Conservation (phyloP, 2,113 vertebrate genomes). For the Calcarius ornatus region DNA sequence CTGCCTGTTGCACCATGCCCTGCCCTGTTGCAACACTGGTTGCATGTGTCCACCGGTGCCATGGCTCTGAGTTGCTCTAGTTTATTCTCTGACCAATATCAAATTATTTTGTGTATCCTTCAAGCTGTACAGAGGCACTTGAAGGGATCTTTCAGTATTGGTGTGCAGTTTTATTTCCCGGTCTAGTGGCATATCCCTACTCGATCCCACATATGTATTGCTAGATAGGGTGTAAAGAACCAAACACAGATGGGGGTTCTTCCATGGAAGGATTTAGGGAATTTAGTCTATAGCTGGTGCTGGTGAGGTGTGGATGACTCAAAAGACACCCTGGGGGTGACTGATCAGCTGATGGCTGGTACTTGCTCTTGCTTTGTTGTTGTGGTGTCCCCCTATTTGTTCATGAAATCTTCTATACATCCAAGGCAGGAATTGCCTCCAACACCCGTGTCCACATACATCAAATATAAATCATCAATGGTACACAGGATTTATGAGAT, state of each 20-base stretch:
- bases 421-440: background rate
- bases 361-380: background rate
- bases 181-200: background rate
- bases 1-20: background rate
- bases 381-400: background rate
- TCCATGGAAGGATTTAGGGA: background rate
- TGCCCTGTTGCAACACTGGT: background rate
- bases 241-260: background rate
- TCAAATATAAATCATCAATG: background rate
- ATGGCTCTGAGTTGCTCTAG: background rate
- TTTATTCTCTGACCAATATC: background rate
- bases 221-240: background rate
- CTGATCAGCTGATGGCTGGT: background rate
- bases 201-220: accelerated
- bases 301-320: background rate
- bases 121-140: background rate
- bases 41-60: background rate
- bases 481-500: background rate
- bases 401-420: background rate
- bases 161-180: background rate
- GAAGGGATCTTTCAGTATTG: background rate
- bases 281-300: background rate
- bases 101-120: background rate
- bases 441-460: background rate
- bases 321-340: background rate